phyloP scores from a whole-genome alignment of 1,140 invertebrate species.

The Lordiphosa mommai region DNA sequence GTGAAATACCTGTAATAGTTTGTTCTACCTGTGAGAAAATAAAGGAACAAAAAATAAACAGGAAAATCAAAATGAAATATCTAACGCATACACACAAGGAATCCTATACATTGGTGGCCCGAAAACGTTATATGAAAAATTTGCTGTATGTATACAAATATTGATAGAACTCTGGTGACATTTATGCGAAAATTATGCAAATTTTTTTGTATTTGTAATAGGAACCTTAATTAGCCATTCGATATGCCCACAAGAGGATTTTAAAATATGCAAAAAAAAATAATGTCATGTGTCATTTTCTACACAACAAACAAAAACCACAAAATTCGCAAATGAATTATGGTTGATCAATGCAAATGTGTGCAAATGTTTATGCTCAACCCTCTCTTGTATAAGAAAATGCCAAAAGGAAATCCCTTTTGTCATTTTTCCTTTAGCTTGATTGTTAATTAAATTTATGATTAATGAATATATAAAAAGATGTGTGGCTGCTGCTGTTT shows the following conservation, averaged over 20 bases:
- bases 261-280: conserved; percentile 68
- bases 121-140: conserved; percentile 81
- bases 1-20: conserved; percentile 30
- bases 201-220: conserved; percentile 47
- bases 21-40: conserved; percentile 22
- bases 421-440: conserved; percentile 30
- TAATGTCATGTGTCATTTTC: conserved; percentile 39
- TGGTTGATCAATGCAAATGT: conserved; percentile 33
- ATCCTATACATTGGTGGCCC: conserved; percentile 81
- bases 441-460: conserved; percentile 77
- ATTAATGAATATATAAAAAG: conserved; percentile 62
- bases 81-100: conserved; percentile 80
- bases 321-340: conserved; percentile 54
- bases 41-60: neutral
- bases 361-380: conserved; percentile 20
- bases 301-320: conserved; percentile 43
- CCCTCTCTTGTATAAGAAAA: conserved; percentile 15
- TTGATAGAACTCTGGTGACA: conserved; percentile 36
- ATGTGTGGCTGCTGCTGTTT: conserved; percentile 24
- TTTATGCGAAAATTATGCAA: conserved; percentile 73
- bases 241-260: too few relatives aligned
- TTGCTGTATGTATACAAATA: conserved; percentile 79
- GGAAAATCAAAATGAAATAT: conserved; percentile 80
- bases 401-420: conserved; percentile 26
- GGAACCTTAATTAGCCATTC: conserved; percentile 56